phyloP scores from a whole-genome alignment of 53 echinoderm and acorn worm genomes.

The Mesocentrotus franciscanus region DNA sequence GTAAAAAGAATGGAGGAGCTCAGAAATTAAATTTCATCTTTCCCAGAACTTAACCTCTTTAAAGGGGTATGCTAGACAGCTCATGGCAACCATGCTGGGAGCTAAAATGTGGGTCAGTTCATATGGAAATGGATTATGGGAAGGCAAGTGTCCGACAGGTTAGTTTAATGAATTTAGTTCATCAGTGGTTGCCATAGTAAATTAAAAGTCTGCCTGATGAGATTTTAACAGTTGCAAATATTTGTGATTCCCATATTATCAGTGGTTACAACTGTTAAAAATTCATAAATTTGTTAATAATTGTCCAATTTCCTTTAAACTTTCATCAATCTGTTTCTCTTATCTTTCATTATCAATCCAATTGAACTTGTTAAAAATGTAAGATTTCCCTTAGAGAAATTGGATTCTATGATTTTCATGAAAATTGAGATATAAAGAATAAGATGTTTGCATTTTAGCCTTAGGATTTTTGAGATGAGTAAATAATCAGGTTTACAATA shows the following conservation, averaged over 20 bases:
- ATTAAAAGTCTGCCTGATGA: not conserved
- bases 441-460: not conserved
- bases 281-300: too few species aligned
- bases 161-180: not conserved
- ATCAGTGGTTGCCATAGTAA: not conserved
- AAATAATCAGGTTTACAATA: not conserved
- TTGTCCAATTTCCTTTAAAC: too few species aligned
- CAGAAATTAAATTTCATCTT: not conserved
- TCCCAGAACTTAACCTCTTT: not conserved
- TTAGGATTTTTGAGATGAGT: not conserved
- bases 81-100: slow-evolving; percentile 5
- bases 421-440: not conserved
- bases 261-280: too few species aligned
- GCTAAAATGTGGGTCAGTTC: slow-evolving; percentile 7
- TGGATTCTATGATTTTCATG: not conserved
- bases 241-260: not conserved
- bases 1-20: not conserved
- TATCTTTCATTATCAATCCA: too few species aligned
- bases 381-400: not conserved
- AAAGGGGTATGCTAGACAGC: not conserved
- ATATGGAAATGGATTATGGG: not conserved
- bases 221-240: not conserved
- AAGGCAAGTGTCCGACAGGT: not conserved
- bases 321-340: too few species aligned
- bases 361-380: too few species aligned